Conservation (phyloP, 2,888 invertebrate genomes). For the Linnaemya tessellans region DNA sequence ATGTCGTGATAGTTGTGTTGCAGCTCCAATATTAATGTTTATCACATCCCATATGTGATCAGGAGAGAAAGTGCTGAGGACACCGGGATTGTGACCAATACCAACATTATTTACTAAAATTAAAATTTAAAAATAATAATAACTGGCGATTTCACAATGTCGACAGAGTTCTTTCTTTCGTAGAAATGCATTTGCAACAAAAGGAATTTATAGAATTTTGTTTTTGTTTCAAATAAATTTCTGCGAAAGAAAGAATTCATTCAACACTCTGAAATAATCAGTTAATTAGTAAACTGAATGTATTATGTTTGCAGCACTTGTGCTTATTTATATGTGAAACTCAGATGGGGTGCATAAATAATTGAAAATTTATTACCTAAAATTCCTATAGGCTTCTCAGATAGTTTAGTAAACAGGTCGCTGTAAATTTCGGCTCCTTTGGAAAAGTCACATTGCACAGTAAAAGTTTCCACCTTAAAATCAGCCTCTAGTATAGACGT, state of each 20-base stretch:
- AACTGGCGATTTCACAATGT: too few species aligned
- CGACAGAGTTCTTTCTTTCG: too few species aligned
- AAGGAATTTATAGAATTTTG: too few species aligned
- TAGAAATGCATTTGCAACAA: too few species aligned
- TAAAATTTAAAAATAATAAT: too few species aligned
- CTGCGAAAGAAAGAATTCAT: too few species aligned
- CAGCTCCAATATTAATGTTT: constrained; percentile 93
- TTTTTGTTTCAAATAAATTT: too few species aligned
- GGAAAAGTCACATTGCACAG: constrained; percentile 90
- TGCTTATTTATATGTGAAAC: too few species aligned
- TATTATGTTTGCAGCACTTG: too few species aligned
- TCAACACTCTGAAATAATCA: not conserved
- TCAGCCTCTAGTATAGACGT: constrained; percentile 82
- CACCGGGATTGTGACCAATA: constrained; percentile 86
- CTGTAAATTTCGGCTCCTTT: constrained; percentile 88
- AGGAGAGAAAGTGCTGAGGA: constrained; percentile 87
- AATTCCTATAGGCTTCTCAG: constrained; percentile 90
- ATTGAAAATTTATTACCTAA: constrained; percentile 86
- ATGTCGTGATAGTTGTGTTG: constrained; percentile 91
- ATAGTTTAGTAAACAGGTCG: constrained; percentile 87
- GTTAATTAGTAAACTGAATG: too few species aligned
- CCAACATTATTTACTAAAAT: constrained; percentile 87
- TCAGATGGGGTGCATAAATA: not conserved
- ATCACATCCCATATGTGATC: constrained; percentile 90
- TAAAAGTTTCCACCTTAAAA: constrained; percentile 87